Evolutionary conservation across 2,113 vertebrate species (phyloP).

Genomic region (Vulpes lagopus): DNA sequence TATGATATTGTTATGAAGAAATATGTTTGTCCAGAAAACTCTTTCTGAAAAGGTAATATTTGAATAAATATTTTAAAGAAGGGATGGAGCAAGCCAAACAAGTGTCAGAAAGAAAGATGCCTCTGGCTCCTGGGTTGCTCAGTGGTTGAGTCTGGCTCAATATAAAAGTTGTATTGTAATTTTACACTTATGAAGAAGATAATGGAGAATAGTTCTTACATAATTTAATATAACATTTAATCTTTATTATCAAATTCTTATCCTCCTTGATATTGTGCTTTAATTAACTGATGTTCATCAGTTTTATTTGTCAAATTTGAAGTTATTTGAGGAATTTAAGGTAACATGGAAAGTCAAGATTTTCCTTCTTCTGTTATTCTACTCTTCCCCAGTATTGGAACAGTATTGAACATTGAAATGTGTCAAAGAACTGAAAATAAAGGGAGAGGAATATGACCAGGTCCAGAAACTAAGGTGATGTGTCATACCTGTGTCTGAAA

Average conservation of each 20-base stretch:
- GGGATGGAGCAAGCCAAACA: rapidly evolving
- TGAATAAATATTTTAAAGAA: not conserved
- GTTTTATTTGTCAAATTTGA: not conserved
- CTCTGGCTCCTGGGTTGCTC: too few relatives aligned
- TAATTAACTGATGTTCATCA: not conserved
- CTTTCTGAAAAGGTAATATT: not conserved
- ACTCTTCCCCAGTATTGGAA: not conserved
- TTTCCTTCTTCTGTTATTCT: not conserved
- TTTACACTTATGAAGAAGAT: not conserved
- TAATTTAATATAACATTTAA: not conserved
- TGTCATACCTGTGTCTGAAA: not conserved
- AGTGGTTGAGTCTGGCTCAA: not conserved
- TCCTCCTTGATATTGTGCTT: not conserved
- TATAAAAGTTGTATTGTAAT: not conserved
- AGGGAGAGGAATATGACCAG: not conserved
- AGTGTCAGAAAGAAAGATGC: not conserved
- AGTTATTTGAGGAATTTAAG: not conserved
- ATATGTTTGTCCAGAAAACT: not conserved
- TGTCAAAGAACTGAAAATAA: not conserved
- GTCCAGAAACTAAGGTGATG: not conserved
- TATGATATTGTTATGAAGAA: not conserved
- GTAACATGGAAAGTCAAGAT: not conserved
- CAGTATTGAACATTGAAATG: not conserved
- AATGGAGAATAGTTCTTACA: not conserved
- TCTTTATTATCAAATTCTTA: conserved; percentile 22